Percentiles rank a stretch among this genome's conserved stretches.
phyloP scores from a whole-genome alignment of 2,113 vertebrate genomes.

The Gyps fulvus region DNA sequence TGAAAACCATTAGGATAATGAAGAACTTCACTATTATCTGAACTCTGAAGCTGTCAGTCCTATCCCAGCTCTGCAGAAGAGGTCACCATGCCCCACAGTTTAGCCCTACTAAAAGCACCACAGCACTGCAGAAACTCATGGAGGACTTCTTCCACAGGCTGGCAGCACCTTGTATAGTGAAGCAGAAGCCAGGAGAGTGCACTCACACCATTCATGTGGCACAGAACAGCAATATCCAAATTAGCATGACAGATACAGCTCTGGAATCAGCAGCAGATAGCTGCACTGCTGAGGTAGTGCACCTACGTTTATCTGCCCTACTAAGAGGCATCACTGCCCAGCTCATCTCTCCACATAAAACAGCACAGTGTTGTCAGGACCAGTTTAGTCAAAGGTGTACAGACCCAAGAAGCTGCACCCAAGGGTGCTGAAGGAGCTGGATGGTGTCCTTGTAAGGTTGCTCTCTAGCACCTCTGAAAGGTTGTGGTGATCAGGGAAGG shows the following conservation, averaged over 20 bases:
- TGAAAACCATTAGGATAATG: neutral
- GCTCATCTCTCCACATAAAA: neutral
- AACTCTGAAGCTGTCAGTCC: neutral
- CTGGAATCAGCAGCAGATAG: neutral
- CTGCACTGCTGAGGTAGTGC: neutral
- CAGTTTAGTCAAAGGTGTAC: neutral
- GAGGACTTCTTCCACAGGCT: neutral
- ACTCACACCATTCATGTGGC: neutral
- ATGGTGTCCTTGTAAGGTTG: fast-evolving
- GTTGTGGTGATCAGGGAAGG: neutral
- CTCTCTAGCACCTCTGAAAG: neutral
- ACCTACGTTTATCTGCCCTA: neutral
- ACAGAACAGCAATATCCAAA: neutral
- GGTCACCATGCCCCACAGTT: fast-evolving
- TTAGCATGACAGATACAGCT: neutral
- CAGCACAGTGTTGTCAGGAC: neutral
- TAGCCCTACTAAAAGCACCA: neutral
- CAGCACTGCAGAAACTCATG: neutral
- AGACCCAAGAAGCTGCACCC: neutral
- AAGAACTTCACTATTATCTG: neutral
- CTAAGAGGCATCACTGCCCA: neutral
- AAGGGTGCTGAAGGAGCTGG: neutral
- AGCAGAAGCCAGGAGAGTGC: neutral
- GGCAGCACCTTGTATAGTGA: neutral
- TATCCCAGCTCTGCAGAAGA: neutral